Base-by-base conservation (phyloP, 2,113 vertebrate species). In the Ailurus styani region DNA sequence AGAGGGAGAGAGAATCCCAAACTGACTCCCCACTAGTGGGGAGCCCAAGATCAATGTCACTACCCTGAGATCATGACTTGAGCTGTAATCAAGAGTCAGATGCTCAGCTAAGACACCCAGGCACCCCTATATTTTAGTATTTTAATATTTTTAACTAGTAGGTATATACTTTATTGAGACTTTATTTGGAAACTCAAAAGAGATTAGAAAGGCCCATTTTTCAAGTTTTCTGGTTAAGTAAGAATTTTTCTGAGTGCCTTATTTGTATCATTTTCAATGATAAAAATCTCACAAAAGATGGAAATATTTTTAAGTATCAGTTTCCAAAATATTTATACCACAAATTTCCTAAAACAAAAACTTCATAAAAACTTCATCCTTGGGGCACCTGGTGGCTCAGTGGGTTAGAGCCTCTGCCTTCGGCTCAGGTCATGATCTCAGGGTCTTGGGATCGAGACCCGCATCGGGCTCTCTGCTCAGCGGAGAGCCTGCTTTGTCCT, bases 231-330 rank as follows among this genome's bases (percentile, higher is more conserved):
- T 2, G 40, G n/a, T 37, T 64, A 78, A 64, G 87, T 70, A 57
- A 50, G 31, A 54, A 4, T 68, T 57, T 90, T 88, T 75, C 27
- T 66, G 11, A 54, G 34, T 87, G 21, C 57, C 52, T 82, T 93
- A 52, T n/a, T 84, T 42, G 6, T 72, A 37, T 55, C 40, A n/a
- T 55, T 83, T 92, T 89, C 64, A 95, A 25, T 23, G 52, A 82
- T 52, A 66, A 66, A 84, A 95, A 62, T 83, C 23, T 27, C 37
- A n/a, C 57, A 77, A 42, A 72, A 86, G 6, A 64, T 66, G 11
- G 11, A 77, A 83, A 64, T 90, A 64, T 87, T 92, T 93, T 96
- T 60, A 79, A 93, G 85, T 40, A 90, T 73, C 47, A 77, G n/a
- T 72, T 62, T 91, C 60, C 27, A 62, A 91, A 84, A 47, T 94